Conservation (phyloP, 2,888 invertebrate genomes). For the Troides aeacus region DNA sequence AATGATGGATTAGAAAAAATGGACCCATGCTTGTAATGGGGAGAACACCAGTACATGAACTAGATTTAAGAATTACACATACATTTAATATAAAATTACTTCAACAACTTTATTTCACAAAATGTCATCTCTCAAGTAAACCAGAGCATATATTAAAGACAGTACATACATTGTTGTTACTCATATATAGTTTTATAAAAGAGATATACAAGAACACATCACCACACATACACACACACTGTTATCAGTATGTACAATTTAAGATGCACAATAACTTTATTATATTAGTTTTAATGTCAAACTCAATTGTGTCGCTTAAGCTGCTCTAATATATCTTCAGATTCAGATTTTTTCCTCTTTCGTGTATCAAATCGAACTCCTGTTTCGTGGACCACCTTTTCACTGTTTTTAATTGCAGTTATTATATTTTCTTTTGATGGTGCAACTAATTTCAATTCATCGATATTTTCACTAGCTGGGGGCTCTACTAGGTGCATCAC, state of each 20-base stretch:
- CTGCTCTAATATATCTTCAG: conserved; percentile 52
- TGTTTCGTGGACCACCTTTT: conserved; percentile 68
- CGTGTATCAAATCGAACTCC: conserved; percentile 68
- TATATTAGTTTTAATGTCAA: not conserved
- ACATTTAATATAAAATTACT: conserved; percentile 6
- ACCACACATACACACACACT: conserved; percentile 8
- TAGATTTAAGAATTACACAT: conserved; percentile 20
- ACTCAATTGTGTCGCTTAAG: conserved; percentile 58
- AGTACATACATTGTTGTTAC: conserved; percentile 17
- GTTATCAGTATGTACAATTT: not conserved
- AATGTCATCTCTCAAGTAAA: conserved; percentile 11
- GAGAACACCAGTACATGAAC: conserved; percentile 16
- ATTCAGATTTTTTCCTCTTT: conserved; percentile 62
- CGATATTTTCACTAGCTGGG: conserved; percentile 54
- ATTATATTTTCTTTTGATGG: conserved; percentile 74
- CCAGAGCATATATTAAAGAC: conserved; percentile 3
- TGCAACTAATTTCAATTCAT: conserved; percentile 65
- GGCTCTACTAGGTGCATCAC: conserved; percentile 83
- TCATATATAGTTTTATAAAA: conserved; percentile 14
- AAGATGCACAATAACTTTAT: conserved; percentile 3
- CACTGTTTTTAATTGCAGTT: conserved; percentile 72
- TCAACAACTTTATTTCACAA: conserved; percentile 6
- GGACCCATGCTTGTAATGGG: conserved; percentile 22
- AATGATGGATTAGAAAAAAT: conserved; percentile 18
- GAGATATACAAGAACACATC: conserved; percentile 18